phyloP scores from a whole-genome alignment of 53 echinoderm and acorn worm species.

The Stichopus horrens region DNA sequence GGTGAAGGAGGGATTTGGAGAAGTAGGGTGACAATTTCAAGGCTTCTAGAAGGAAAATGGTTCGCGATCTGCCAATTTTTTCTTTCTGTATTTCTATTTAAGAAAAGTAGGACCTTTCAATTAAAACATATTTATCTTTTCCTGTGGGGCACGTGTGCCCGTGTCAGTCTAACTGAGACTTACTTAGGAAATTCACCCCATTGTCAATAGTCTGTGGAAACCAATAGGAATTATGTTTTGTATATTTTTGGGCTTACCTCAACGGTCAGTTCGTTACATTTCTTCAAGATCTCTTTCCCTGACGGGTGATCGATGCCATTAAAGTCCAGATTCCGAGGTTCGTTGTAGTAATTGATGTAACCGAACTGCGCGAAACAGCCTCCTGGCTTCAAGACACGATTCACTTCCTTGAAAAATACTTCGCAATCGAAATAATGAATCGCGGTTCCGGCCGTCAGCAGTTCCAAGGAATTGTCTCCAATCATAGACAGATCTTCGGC shows the following conservation, averaged over 20 bases:
- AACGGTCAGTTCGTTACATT: neutral
- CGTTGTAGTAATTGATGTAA: neutral
- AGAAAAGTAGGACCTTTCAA: too few species aligned
- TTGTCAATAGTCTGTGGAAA: too few species aligned
- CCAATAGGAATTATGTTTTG: neutral
- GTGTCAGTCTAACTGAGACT: too few species aligned
- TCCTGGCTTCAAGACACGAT: neutral
- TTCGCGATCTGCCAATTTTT: too few species aligned
- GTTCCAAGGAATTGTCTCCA: neutral
- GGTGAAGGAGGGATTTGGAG: too few species aligned
- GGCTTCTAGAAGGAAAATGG: too few species aligned
- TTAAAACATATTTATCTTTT: too few species aligned
- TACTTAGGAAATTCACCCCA: too few species aligned
- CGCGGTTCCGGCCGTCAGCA: neutral
- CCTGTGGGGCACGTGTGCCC: too few species aligned
- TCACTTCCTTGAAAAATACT: neutral
- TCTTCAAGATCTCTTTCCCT: neutral
- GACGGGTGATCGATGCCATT: neutral
- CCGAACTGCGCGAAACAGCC: slow-evolving; percentile 7
- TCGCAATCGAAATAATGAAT: slow-evolving; percentile 3
- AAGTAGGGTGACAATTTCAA: too few species aligned
- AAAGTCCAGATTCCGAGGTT: neutral
- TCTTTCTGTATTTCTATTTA: too few species aligned
- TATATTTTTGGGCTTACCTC: neutral
- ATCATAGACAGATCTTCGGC: neutral